Percentiles rank a stretch among this genome's conserved stretches.
These are phyloP conservation scores for Anas flavirostris DNA, from an alignment of 2,797 vertebrate genomes.

Conservation along the genomic window DNA sequence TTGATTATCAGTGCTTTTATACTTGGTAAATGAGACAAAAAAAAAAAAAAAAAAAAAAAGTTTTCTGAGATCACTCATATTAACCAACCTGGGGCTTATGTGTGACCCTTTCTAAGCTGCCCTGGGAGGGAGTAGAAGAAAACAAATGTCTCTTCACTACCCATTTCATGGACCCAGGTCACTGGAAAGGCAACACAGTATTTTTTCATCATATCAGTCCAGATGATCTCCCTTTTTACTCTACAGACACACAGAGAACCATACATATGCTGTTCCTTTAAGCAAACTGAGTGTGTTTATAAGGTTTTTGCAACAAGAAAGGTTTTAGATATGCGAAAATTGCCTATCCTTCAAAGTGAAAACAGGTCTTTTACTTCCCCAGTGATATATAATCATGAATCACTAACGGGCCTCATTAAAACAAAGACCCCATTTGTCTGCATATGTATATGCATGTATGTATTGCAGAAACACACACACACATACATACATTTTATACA, in stretches of 20 bases:
- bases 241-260: neutral
- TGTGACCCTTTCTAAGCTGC: neutral
- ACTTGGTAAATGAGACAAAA: neutral
- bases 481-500: neutral
- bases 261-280: neutral
- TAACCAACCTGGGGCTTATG: neutral
- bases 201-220: neutral
- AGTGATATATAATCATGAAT: neutral
- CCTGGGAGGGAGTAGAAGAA: neutral
- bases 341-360: neutral
- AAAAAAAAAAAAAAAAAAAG: neutral
- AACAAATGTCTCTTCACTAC: neutral
- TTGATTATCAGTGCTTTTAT: neutral
- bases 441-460: neutral
- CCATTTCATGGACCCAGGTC: neutral
- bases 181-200: neutral
- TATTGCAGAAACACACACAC: neutral
- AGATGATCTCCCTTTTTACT: neutral
- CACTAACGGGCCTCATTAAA: neutral
- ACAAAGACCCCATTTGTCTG: slow-evolving; percentile 12
- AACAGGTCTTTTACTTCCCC: neutral
- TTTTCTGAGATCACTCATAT: neutral
- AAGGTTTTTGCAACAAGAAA: neutral
- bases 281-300: neutral
- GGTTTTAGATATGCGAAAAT: neutral